Percentiles rank a stretch among this genome's conserved stretches.
These are phyloP conservation scores for Pammene fasciana DNA, from an alignment of 2,888 invertebrate species.

Conservation along the genomic window DNA sequence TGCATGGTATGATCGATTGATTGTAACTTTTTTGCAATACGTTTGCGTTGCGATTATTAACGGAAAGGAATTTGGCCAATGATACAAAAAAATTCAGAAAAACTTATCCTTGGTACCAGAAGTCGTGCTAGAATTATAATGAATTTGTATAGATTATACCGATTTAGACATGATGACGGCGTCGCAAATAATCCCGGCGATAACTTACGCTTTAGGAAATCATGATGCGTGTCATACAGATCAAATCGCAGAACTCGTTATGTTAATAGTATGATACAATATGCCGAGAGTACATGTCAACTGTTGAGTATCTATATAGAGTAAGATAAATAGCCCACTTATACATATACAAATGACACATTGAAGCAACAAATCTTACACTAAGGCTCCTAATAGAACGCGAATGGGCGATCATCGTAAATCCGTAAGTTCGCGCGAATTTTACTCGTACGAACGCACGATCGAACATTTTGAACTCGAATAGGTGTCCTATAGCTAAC, in stretches of 20 bases:
- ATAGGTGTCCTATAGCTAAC: too few relatives aligned
- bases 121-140: conserved; percentile 5
- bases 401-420: too few relatives aligned
- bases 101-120: conserved; percentile 1
- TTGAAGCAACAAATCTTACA: too few relatives aligned
- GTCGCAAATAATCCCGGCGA: neutral
- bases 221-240: conserved; percentile 34
- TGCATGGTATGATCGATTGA: conserved; percentile 18
- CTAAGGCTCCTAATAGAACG: too few relatives aligned
- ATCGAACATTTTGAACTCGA: too few relatives aligned
- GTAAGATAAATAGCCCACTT: too few relatives aligned
- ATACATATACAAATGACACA: too few relatives aligned
- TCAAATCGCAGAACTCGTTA: conserved; percentile 56
- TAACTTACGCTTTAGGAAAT: conserved; percentile 16
- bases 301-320: neutral
- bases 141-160: neutral
- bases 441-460: too few relatives aligned
- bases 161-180: conserved; percentile 4
- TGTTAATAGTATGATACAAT: conserved; percentile 59
- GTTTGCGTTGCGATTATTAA: conserved; percentile 4
- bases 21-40: neutral
- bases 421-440: too few relatives aligned
- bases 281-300: conserved; percentile 33
- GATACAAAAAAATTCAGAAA: neutral
- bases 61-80: neutral